Base-by-base conservation (phyloP, 92 coral and sea anemone species). In the Phenganax marumi region DNA sequence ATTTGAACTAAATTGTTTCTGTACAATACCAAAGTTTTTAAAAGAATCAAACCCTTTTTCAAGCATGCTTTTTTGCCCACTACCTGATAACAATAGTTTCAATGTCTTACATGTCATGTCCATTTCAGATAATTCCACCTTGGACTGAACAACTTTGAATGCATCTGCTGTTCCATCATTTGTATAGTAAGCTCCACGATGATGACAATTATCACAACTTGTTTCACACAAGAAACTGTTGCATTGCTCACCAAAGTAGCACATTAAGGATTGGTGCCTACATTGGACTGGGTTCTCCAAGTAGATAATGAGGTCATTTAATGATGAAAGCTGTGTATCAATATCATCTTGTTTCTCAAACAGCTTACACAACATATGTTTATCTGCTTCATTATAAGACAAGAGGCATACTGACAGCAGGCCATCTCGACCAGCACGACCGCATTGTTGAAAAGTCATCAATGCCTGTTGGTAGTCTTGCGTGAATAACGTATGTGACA, bases 361-460 rank as follows among this genome's bases (percentile, higher is more conserved):
- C 26, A 86, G 52, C 51, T 80, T 79, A 25, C 52, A 77, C 6
- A 85, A 26, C 10, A 46, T 8, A 25, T 58, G 80, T 25, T 86
- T 86, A 25, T 86, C 89, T 8, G 85, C 53, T 25, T 51, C 43
- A 22, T 48, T 51, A 60, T 55, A 73, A 60, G 18, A 85, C 23
- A 79, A 62, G 8, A 62, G 14, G 52, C 89, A 86, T 26, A 50
- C 33, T 50, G 85, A 80, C 39, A 69, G 80, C 52, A 62, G 62
- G 16, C 81, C 82, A 57, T 86, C 78, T 50, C 86, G 66, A n/a
- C 63, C 63, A 11, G 63, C 63, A 10, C 63, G 16, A 21, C 63
- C 63, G 19, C 63, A 56, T 6, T 52, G 86, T 86, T 24, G 86
- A 84, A 21, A 83, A 81, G 10, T 69, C 88, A 16, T 85, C 88